phyloP scores from a whole-genome alignment of 1,140 invertebrate genomes.

The Ectropis grisescens region DNA sequence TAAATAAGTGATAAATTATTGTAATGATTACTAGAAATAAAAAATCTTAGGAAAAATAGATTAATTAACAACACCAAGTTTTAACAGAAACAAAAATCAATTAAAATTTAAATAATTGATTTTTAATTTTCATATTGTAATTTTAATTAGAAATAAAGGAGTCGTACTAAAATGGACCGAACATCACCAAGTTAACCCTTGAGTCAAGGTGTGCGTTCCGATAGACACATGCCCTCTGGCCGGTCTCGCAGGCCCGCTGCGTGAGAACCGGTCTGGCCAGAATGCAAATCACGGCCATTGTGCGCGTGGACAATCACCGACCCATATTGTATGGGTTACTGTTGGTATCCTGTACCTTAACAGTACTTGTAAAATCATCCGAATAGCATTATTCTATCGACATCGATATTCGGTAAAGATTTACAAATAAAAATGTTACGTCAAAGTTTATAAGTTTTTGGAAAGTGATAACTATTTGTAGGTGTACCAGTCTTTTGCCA shows the following conservation, averaged over 20 bases:
- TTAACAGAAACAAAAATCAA: too few species aligned
- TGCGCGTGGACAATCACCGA: constrained; percentile 34
- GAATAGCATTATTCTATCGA: too few species aligned
- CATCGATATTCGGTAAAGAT: constrained; percentile 18
- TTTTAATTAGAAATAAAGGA: too few species aligned
- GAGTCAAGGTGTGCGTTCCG: too few species aligned
- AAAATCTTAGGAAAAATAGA: too few species aligned
- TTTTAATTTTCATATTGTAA: too few species aligned
- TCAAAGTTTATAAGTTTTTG: constrained; percentile 1
- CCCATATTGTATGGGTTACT: background rate
- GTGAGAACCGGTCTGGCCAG: constrained; percentile 50
- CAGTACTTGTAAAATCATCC: constrained; percentile 14
- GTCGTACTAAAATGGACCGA: too few species aligned
- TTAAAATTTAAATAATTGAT: too few species aligned
- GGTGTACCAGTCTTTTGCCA: background rate
- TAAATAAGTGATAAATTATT: too few species aligned
- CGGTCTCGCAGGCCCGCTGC: constrained; percentile 8
- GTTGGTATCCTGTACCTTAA: constrained; percentile 31
- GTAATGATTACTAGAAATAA: too few species aligned
- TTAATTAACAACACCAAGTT: too few species aligned
- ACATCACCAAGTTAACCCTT: too few species aligned
- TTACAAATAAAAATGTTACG: constrained; percentile 1
- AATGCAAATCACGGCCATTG: constrained; percentile 48
- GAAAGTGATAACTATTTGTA: background rate
- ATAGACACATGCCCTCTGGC: constrained; percentile 6